Percentiles rank a stretch among this genome's conserved stretches.
Conservation (phyloP, 2,888 invertebrate genomes). For the Acleris literana region DNA sequence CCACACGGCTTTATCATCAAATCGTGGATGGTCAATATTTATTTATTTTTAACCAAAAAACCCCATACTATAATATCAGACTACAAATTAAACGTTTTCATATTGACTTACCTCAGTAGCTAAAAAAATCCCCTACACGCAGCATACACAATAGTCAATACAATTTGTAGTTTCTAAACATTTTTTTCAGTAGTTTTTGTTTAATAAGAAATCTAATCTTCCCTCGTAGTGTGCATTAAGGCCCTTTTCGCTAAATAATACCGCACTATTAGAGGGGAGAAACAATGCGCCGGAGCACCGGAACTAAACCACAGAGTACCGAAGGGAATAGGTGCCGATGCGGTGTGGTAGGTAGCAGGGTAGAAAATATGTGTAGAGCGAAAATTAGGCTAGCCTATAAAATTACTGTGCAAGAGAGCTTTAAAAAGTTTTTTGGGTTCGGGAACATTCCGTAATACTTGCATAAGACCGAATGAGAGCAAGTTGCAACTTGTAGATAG, state of each 20-base stretch:
- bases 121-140: conserved; percentile 42
- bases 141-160: conserved; percentile 46
- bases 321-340: conserved; percentile 64
- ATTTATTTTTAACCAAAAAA: neutral
- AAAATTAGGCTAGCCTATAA: no score
- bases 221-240: conserved; percentile 74
- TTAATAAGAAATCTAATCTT: conserved; percentile 81
- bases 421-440: no score
- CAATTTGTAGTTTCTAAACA: conserved; percentile 51
- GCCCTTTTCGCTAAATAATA: conserved; percentile 79
- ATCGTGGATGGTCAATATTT: no score
- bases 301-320: conserved; percentile 76
- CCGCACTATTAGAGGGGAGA: conserved; percentile 69
- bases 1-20: no score
- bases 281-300: conserved; percentile 70
- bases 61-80: conserved; percentile 2
- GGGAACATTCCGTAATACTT: no score
- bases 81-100: conserved; percentile 15
- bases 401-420: no score
- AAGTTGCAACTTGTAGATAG: no score
- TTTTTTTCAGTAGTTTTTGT: conserved; percentile 58
- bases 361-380: neutral
- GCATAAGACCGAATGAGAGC: no score
- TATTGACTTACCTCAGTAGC: conserved; percentile 14
- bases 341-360: conserved; percentile 54